A percentile compares a stretch with the other conserved stretches of the same genome.
phyloP scores from a whole-genome alignment of 2,888 invertebrate genomes.

The Nomada ruficornis region DNA sequence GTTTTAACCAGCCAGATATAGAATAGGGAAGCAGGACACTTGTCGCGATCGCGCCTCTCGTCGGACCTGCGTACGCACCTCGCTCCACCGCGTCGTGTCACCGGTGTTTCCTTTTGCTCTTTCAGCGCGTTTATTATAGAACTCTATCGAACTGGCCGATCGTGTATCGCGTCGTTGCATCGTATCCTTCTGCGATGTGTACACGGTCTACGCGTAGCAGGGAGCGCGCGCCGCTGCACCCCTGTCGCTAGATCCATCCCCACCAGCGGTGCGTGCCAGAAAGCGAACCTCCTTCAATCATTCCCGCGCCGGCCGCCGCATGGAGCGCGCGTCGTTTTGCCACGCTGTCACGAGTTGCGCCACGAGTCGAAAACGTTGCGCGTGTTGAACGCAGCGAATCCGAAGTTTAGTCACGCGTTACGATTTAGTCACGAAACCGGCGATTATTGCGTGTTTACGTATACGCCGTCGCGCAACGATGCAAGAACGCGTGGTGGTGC shows the following conservation, averaged over 20 bases:
- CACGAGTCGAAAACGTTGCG: constrained; percentile 64
- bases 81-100: too few relatives aligned
- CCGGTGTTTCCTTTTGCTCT: too few relatives aligned
- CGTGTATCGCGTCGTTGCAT: constrained; percentile 8
- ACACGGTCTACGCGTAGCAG: not conserved
- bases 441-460: constrained; percentile 7
- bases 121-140: too few relatives aligned
- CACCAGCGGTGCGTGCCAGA: constrained; percentile 60
- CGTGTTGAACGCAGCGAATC: not conserved
- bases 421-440: constrained; percentile 26
- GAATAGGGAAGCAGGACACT: too few relatives aligned
- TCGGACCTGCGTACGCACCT: too few relatives aligned
- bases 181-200: constrained; percentile 14
- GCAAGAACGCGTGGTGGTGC: constrained; percentile 2
- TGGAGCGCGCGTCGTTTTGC: constrained; percentile 75
- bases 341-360: constrained; percentile 69
- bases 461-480: not conserved
- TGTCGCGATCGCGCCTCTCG: too few relatives aligned
- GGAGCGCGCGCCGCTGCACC: constrained; percentile 34
- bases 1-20: too few relatives aligned
- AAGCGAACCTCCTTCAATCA: constrained; percentile 76
- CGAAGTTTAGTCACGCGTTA: constrained; percentile 22
- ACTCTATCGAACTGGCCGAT: too few relatives aligned
- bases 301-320: constrained; percentile 81
- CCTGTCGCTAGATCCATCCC: constrained; percentile 45